Evolutionary conservation across 1,140 invertebrate genomes (phyloP).

Genomic region (Zaprionus inermis): DNA sequence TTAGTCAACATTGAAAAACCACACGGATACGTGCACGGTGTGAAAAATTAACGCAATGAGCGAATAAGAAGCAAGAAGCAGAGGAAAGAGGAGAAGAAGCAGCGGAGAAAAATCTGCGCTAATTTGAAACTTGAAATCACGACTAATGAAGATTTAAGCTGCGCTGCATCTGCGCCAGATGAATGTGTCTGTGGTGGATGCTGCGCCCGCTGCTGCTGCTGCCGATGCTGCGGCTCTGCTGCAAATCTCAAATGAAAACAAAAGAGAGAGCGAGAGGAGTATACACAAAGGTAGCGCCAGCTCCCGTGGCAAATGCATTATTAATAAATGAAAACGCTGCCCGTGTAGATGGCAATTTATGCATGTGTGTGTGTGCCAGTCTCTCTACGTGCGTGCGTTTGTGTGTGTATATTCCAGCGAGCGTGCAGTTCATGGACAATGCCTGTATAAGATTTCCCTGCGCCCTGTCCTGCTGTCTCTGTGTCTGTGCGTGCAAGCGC

Average conservation of each 20-base stretch:
- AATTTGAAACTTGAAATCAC: conserved; percentile 55
- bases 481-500: conserved; percentile 8
- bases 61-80: background rate
- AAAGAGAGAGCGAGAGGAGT: conserved; percentile 12
- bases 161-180: conserved; percentile 47
- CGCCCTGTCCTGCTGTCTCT: background rate
- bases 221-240: conserved; percentile 30
- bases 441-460: conserved; percentile 56
- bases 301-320: conserved; percentile 54
- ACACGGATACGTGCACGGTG: conserved; percentile 38
- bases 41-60: conserved; percentile 48
- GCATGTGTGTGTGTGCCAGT: conserved; percentile 32
- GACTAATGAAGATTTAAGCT: conserved; percentile 59
- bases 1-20: conserved; percentile 50
- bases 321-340: conserved; percentile 59
- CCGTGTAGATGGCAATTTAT: conserved; percentile 56
- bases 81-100: background rate
- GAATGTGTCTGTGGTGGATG: conserved; percentile 38
- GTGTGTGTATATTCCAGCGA: conserved; percentile 25
- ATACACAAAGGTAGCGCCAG: background rate
- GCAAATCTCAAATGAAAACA: conserved; percentile 53
- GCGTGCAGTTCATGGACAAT: conserved; percentile 50
- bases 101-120: conserved; percentile 35
- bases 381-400: background rate
- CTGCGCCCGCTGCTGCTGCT: background rate